phyloP scores from a whole-genome alignment of 2,113 vertebrate genomes.

The Jaculus jaculus region DNA sequence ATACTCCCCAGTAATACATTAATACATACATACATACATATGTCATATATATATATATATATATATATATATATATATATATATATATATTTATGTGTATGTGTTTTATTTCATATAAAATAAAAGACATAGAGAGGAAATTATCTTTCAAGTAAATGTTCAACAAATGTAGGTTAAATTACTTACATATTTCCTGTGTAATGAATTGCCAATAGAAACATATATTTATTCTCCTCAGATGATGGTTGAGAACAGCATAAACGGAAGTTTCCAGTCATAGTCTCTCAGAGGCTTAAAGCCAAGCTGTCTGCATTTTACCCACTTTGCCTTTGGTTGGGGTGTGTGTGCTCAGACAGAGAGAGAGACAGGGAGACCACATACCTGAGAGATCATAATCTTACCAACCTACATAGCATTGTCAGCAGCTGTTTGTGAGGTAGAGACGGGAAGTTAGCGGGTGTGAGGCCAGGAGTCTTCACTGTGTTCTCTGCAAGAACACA shows the following conservation, averaged over 20 bases:
- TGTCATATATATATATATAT: too few relatives aligned
- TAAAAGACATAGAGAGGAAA: neutral
- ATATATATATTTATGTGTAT: too few relatives aligned
- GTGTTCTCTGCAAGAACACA: neutral
- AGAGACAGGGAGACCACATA: too few relatives aligned
- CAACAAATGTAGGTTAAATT: constrained; percentile 12
- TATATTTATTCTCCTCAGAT: neutral
- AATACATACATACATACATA: too few relatives aligned
- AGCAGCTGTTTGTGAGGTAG: neutral
- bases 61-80: too few relatives aligned
- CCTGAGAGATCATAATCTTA: neutral
- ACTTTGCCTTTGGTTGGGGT: neutral
- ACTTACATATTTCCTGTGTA: neutral
- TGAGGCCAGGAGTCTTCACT: fast-evolving
- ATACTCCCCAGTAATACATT: too few relatives aligned
- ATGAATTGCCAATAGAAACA: constrained; percentile 11
- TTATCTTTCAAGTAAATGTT: neutral
- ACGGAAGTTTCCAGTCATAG: neutral
- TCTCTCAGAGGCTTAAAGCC: neutral
- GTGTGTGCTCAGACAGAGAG: neutral
- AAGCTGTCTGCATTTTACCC: neutral
- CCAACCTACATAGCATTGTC: neutral
- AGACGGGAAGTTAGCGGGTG: neutral
- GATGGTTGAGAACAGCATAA: neutral
- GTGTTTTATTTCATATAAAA: neutral